Percentiles rank a stretch among this genome's conserved stretches.
phyloP scores from a whole-genome alignment of 2,113 vertebrate species.

The Spea bombifrons region DNA sequence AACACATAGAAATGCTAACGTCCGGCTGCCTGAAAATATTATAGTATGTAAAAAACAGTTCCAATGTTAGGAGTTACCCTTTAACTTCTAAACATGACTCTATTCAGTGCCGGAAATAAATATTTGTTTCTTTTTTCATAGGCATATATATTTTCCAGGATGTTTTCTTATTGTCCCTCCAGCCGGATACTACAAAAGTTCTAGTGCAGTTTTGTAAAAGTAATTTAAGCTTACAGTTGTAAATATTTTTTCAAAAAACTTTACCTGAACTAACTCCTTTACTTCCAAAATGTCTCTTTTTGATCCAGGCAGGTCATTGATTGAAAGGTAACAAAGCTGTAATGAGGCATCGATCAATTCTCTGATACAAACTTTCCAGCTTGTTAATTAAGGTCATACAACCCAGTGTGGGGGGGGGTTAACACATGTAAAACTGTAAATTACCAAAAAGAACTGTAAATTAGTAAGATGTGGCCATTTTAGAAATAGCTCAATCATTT shows the following conservation, averaged over 20 bases:
- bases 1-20: no score
- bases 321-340: slow-evolving; percentile 37
- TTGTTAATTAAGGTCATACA: slow-evolving; percentile 43
- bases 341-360: slow-evolving; percentile 44
- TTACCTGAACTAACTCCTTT: slow-evolving; percentile 20
- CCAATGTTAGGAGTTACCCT: no score
- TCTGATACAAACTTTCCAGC: slow-evolving; percentile 26
- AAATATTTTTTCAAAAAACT: background rate
- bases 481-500: slow-evolving; percentile 5
- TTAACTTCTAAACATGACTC: no score
- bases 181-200: no score
- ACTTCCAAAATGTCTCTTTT: background rate
- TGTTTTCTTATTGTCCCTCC: no score
- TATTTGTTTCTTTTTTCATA: no score
- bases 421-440: slow-evolving; percentile 11
- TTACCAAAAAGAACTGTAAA: slow-evolving; percentile 22
- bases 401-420: slow-evolving; percentile 8
- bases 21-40: no score
- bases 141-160: no score
- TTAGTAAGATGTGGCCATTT: background rate
- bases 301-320: slow-evolving; percentile 34
- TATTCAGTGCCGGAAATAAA: no score
- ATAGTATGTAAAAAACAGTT: no score
- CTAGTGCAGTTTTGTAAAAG: no score
- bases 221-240: no score